Base-by-base conservation (phyloP, 1,140 invertebrate genomes). In the Lepidostoma basale region DNA sequence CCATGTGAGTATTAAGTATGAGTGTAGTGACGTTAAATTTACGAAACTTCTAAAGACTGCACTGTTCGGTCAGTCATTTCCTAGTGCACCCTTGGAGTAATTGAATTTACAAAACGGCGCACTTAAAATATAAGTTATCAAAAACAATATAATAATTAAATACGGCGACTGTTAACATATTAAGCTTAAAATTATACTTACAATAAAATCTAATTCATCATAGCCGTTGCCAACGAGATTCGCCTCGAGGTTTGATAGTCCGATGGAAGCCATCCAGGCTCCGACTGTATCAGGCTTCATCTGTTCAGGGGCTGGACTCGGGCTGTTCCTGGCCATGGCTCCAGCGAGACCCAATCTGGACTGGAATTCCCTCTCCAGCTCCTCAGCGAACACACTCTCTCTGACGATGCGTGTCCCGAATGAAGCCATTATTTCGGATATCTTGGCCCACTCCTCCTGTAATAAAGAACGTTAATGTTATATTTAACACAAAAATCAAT, bases 401-500 rank as follows among this genome's bases (percentile, higher is more conserved):
- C 91, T 78, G 2, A 92, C 88, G 9, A 91, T 83, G 18, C 90
- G 90, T 56, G 89, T 91, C 26, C 94, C 94, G 75, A 97, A 94
- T 1, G 93, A 93, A 16, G 92, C 92, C 88, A 98, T 95, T 66
- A 96, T 96, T 79, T 96, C 94, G 6, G 92, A 93, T 67, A 98
- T 97, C 81, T 96, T 95, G 1, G 93, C 92, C 92, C 95, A 97
- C 79, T 97, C 95, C 81, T 96, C 94, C 76, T 92, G 86, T 73
- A 68, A 68, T 74, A 62, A 75, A 73, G 73, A 54, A 6, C n/a
- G 6, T 36, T 36, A 36, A 36, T 36, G 33, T 36, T 36, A n/a
- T 36, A 8, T 36, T 36, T 36, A 36, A 36, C 33, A 36, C 33
- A 36, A 36, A 36, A 8, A 36, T 36, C 6, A 36, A 8, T n/a